These are phyloP conservation scores for Mallotus villosus DNA, from an alignment of 2,797 vertebrate species.

Conservation along the genomic window DNA sequence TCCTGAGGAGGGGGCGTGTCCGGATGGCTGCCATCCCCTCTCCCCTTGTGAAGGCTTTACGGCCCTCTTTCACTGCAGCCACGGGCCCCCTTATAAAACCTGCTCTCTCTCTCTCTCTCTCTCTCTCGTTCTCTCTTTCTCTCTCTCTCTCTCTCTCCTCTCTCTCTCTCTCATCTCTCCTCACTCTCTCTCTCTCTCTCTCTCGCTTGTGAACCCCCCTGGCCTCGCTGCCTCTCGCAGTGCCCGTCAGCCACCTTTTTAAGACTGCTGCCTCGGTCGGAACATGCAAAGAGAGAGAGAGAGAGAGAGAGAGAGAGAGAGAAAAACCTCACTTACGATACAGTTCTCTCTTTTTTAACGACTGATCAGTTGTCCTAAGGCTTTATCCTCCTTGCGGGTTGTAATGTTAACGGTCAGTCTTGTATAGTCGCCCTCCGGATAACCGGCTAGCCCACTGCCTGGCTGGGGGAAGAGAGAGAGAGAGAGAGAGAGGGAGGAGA, in stretches of 20 bases:
- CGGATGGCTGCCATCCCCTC: not conserved
- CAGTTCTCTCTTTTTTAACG: slow-evolving; percentile 41
- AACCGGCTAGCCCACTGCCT: slow-evolving; percentile 39
- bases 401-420: slow-evolving; percentile 40
- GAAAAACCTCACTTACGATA: not conserved
- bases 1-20: not conserved
- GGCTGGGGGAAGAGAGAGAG: slow-evolving; percentile 50
- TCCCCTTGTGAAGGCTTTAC: slow-evolving; percentile 16
- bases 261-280: slow-evolving; percentile 22
- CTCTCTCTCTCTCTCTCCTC: slow-evolving; percentile 20
- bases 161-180: no score
- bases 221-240: no score
- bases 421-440: slow-evolving; percentile 25
- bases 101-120: not conserved
- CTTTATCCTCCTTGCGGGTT: slow-evolving; percentile 45
- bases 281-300: slow-evolving; percentile 13
- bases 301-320: no score
- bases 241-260: no score
- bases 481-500: slow-evolving; percentile 35
- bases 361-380: slow-evolving; percentile 56
- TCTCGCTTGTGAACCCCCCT: slow-evolving; percentile 11
- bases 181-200: not conserved
- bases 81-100: slow-evolving; percentile 26
- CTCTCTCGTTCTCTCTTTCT: no score
- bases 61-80: slow-evolving; percentile 13